phyloP scores from a whole-genome alignment of 2,888 invertebrate species.

The Ectemnius continuus region DNA sequence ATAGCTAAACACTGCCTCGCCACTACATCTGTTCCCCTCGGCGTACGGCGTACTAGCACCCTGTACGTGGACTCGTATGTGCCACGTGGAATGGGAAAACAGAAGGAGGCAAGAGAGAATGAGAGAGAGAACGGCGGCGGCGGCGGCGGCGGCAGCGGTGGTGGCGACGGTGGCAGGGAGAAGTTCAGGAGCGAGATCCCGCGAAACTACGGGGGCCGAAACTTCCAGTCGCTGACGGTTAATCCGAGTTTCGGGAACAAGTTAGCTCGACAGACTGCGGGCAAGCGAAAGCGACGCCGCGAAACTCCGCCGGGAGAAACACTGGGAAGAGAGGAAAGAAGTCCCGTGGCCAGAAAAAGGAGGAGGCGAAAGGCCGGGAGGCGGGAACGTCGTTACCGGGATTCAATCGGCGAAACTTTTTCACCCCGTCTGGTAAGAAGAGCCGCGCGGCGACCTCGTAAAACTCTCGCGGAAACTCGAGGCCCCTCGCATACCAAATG shows the following conservation, averaged over 20 bases:
- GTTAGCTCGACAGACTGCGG: conserved; percentile 30
- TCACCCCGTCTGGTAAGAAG: conserved; percentile 2
- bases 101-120: conserved; percentile 1
- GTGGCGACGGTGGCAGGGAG: conserved; percentile 21
- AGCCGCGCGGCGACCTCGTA: too few species aligned
- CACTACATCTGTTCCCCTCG: conserved; percentile 53
- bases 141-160: background rate
- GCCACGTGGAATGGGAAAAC: conserved; percentile 32
- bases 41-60: conserved; percentile 26
- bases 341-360: background rate
- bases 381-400: conserved; percentile 7
- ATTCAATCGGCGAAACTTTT: conserved; percentile 10
- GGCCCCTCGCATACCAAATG: too few species aligned
- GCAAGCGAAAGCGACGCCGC: conserved; percentile 2
- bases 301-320: background rate
- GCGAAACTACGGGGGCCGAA: conserved; percentile 44
- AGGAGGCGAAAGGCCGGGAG: background rate
- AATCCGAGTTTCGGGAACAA: conserved; percentile 68
- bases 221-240: conserved; percentile 62
- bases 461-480: too few species aligned
- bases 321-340: conserved; percentile 2
- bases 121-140: conserved; percentile 22
- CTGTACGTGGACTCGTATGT: conserved; percentile 29
- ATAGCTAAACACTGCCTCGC: conserved; percentile 57
- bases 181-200: conserved; percentile 41